Percentiles rank a stretch among this genome's conserved stretches.
phyloP scores from a whole-genome alignment of 2,888 invertebrate species.

The Griposia aprilina region DNA sequence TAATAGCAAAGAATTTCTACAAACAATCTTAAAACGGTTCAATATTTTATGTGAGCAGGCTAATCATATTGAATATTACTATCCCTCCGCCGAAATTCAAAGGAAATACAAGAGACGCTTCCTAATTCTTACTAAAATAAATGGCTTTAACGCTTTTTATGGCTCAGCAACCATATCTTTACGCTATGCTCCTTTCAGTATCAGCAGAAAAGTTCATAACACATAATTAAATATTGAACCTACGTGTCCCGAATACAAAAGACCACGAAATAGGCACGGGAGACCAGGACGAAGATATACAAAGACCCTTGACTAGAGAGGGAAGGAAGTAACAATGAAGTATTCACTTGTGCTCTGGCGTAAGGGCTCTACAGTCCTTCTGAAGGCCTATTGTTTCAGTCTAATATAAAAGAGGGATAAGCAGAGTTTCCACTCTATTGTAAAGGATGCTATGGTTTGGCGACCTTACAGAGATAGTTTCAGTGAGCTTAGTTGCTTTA shows the following conservation, averaged over 20 bases:
- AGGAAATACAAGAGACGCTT: neutral
- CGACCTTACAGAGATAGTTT: conserved; percentile 26
- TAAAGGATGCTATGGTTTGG: conserved; percentile 27
- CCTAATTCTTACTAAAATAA: neutral
- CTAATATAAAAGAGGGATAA: conserved; percentile 46
- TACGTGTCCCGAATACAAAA: conserved; percentile 53
- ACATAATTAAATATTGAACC: conserved; percentile 60
- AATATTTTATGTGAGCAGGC: neutral
- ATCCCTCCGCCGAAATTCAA: neutral
- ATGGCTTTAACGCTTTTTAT: too few species aligned
- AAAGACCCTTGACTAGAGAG: conserved; percentile 32
- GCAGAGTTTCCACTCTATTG: conserved; percentile 37
- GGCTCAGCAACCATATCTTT: neutral
- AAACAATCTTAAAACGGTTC: neutral
- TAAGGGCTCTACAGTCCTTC: conserved; percentile 54
- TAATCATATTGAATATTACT: neutral
- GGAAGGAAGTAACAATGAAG: conserved; percentile 55
- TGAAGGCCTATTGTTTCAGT: conserved; percentile 56
- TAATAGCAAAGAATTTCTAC: neutral
- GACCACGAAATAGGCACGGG: conserved; percentile 29
- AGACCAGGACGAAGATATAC: conserved; percentile 36
- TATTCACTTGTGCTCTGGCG: conserved; percentile 43
- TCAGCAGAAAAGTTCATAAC: conserved; percentile 25
- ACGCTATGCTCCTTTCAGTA: neutral
- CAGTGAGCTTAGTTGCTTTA: neutral